These are phyloP conservation scores for Timema cristinae DNA, from an alignment of 2,888 invertebrate species.

Conservation along the genomic window DNA sequence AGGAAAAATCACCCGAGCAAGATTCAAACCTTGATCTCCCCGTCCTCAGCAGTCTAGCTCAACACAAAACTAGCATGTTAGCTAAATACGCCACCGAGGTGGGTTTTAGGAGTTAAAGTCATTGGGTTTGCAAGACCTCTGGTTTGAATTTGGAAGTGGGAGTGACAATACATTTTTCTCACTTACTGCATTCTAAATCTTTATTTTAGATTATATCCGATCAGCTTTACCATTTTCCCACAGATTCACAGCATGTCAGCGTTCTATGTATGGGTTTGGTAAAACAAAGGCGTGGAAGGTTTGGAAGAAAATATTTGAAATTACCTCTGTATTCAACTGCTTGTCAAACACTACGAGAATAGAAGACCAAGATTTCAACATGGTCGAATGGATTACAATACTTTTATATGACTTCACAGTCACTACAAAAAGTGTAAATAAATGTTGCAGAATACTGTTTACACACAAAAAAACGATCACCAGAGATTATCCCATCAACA, in stretches of 20 bases:
- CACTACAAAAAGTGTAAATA: background rate
- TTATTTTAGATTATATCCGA: background rate
- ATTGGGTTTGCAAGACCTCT: conserved; percentile 8
- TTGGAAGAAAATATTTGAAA: conserved; percentile 3
- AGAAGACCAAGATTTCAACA: conserved; percentile 1
- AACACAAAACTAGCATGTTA: too few species aligned
- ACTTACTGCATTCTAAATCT: background rate
- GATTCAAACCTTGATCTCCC: too few species aligned
- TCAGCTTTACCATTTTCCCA: background rate
- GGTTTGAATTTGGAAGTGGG: conserved; percentile 2
- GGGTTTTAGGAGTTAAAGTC: background rate
- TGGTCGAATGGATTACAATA: conserved; percentile 1
- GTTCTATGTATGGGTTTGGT: conserved; percentile 13
- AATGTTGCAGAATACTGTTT: too few species aligned
- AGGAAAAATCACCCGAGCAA: too few species aligned
- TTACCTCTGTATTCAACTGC: conserved; percentile 1
- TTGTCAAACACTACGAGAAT: background rate
- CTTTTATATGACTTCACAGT: background rate
- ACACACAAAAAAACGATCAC: too few species aligned
- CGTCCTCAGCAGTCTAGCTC: too few species aligned
- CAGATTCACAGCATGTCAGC: background rate
- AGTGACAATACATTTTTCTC: background rate
- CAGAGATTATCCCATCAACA: too few species aligned
- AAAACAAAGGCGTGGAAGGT: conserved; percentile 4
- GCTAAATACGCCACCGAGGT: too few species aligned